A percentile compares a stretch with the other conserved stretches of the same genome.
Conservation (phyloP, 2,888 invertebrate genomes). For the Drosophila cracens region DNA sequence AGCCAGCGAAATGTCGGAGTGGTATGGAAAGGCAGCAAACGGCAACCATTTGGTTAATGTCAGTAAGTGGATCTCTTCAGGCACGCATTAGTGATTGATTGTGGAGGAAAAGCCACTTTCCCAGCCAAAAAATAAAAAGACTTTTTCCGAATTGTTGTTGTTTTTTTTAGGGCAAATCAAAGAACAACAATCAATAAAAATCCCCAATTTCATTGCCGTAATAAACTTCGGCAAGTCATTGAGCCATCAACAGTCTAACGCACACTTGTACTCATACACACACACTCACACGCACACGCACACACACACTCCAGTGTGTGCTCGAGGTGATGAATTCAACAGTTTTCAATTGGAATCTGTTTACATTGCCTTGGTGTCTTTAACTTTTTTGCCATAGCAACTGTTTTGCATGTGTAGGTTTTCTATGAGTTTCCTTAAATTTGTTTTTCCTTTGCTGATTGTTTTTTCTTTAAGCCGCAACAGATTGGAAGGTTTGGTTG, state of each 20-base stretch:
- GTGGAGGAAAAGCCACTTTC: slow-evolving; percentile 18
- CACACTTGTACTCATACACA: neutral
- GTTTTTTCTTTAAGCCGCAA: neutral
- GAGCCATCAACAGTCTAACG: slow-evolving; percentile 1
- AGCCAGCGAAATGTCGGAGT: slow-evolving; percentile 13
- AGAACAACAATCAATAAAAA: slow-evolving; percentile 47
- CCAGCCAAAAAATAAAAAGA: neutral
- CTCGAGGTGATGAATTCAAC: slow-evolving; percentile 25
- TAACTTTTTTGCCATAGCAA: slow-evolving; percentile 8
- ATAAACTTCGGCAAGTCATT: slow-evolving; percentile 33
- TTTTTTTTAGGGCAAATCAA: slow-evolving; percentile 12
- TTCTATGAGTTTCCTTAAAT: slow-evolving; percentile 1
- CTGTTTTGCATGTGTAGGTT: slow-evolving; percentile 7
- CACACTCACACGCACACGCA: neutral
- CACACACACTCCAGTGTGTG: neutral
- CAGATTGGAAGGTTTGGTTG: neutral
- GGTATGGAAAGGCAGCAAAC: slow-evolving; percentile 22
- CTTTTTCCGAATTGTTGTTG: slow-evolving; percentile 9
- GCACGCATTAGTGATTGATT: slow-evolving; percentile 40
- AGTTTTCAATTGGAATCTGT: slow-evolving; percentile 25
- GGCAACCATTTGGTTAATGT: slow-evolving; percentile 18
- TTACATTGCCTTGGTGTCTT: slow-evolving; percentile 27
- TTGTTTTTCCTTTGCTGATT: neutral
- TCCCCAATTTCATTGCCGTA: slow-evolving; percentile 22
- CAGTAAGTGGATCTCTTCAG: slow-evolving; percentile 19